These are phyloP conservation scores for Dipodomys stephensi DNA, from an alignment of 2,113 vertebrate species.

Conservation along the genomic window DNA sequence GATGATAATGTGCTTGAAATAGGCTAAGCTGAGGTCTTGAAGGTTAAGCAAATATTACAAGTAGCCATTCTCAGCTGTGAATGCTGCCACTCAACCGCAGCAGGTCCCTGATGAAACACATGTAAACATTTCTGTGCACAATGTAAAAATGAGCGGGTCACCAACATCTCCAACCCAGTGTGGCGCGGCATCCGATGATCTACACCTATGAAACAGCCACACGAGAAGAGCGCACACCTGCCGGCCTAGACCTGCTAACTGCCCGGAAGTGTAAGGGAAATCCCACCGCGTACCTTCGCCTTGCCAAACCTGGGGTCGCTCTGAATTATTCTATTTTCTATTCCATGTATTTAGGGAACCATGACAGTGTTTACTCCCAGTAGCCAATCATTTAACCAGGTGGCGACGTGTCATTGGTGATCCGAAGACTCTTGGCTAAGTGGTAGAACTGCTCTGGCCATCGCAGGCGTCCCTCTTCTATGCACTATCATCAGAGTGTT, in stretches of 20 bases:
- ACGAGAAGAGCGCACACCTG: not conserved
- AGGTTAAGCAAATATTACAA: not conserved
- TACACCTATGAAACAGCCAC: not conserved
- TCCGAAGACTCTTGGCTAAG: no score
- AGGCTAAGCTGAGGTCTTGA: not conserved
- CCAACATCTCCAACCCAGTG: not conserved
- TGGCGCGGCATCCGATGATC: not conserved
- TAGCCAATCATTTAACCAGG: constrained; percentile 1
- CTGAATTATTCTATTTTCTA: constrained; percentile 26
- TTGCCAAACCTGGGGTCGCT: not conserved
- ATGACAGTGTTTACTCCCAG: not conserved
- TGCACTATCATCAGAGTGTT: no score
- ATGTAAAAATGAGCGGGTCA: not conserved
- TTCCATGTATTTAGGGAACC: not conserved
- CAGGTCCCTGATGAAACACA: not conserved
- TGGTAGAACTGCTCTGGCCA: no score
- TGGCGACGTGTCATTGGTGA: no score
- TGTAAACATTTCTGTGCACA: not conserved
- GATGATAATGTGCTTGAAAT: constrained; percentile 27
- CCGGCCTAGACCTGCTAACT: not conserved
- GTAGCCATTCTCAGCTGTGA: not conserved
- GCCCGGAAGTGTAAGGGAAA: not conserved
- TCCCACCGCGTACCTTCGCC: not conserved
- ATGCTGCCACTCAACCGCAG: not conserved
- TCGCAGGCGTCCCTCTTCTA: no score